Conservation (phyloP, 2,113 vertebrate genomes). For the Bubo blakistoni region DNA sequence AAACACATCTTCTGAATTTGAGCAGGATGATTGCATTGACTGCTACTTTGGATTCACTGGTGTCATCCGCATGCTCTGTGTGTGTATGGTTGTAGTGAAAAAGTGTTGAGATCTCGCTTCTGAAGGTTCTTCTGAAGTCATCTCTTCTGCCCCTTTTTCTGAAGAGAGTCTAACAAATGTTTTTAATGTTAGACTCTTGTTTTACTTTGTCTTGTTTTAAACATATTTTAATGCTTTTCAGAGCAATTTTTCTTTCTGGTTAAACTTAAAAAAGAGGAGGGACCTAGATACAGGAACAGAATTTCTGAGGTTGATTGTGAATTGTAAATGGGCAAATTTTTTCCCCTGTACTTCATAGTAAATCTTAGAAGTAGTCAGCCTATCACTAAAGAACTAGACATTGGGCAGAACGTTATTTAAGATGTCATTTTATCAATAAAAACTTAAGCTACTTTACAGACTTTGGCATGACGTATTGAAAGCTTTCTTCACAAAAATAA, state of each 20-base stretch:
- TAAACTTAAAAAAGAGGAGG: neutral
- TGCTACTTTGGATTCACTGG: neutral
- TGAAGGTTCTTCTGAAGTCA: neutral
- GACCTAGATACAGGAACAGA: neutral
- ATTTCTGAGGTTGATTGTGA: neutral
- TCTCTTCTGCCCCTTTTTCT: neutral
- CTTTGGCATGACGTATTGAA: neutral
- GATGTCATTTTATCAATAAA: slow-evolving; percentile 35
- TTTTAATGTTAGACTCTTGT: neutral
- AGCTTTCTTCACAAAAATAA: slow-evolving; percentile 54
- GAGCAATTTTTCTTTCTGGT: neutral
- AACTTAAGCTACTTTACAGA: slow-evolving; percentile 3
- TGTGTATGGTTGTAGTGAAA: neutral
- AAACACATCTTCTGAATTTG: slow-evolving; percentile 89
- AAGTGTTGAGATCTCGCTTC: neutral
- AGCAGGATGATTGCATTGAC: neutral
- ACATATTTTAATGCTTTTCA: neutral
- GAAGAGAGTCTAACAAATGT: neutral
- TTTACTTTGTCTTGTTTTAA: neutral
- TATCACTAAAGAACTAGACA: neutral
- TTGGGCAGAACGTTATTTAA: neutral
- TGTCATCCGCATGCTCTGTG: neutral
- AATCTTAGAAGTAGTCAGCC: neutral
- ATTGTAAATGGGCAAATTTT: neutral
- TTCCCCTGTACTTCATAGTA: neutral